phyloP scores from a whole-genome alignment of 2,797 vertebrate genomes.

The Fistularia commersonii region DNA sequence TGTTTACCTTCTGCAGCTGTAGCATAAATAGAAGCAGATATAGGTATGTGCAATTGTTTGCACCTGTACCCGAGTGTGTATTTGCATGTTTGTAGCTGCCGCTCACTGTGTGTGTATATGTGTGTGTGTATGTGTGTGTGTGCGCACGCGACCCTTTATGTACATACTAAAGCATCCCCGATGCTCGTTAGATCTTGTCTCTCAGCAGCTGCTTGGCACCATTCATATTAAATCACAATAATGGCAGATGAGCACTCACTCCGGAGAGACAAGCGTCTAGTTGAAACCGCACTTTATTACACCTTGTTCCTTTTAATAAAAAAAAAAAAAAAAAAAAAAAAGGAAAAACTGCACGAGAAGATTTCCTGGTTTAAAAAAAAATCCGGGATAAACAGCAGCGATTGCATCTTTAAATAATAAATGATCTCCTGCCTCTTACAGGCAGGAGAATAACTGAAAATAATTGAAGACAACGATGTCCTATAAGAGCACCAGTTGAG shows the following conservation, averaged over 20 bases:
- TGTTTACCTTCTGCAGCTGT: slow-evolving; percentile 72
- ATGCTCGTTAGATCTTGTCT: slow-evolving; percentile 74
- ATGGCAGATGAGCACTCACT: slow-evolving; percentile 62
- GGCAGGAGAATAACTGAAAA: slow-evolving; percentile 76
- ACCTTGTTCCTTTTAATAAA: slow-evolving; percentile 82
- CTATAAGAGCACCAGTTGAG: slow-evolving; percentile 75
- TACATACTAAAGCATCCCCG: slow-evolving; percentile 71
- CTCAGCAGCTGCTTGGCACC: slow-evolving; percentile 64
- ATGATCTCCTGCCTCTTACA: slow-evolving; percentile 78
- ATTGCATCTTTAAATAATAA: slow-evolving; percentile 85
- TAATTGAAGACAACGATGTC: slow-evolving; percentile 86
- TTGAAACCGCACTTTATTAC: slow-evolving; percentile 76
- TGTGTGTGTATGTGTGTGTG: slow-evolving; percentile 24
- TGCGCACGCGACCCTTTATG: slow-evolving; percentile 65
- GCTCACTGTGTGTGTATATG: slow-evolving; percentile 11
- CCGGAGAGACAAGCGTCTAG: slow-evolving; percentile 67
- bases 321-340: slow-evolving; percentile 42
- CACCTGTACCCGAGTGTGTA: slow-evolving; percentile 41
- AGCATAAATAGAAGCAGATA: slow-evolving; percentile 50
- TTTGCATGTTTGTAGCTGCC: slow-evolving; percentile 32
- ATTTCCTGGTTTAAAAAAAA: slow-evolving; percentile 76
- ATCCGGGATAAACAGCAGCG: slow-evolving; percentile 78
- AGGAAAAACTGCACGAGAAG: slow-evolving; percentile 66
- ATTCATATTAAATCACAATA: slow-evolving; percentile 76
- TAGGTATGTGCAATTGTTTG: slow-evolving; percentile 46